Evolutionary conservation across 2,113 vertebrate species (phyloP).

Genomic region (Rhinogobius similis): DNA sequence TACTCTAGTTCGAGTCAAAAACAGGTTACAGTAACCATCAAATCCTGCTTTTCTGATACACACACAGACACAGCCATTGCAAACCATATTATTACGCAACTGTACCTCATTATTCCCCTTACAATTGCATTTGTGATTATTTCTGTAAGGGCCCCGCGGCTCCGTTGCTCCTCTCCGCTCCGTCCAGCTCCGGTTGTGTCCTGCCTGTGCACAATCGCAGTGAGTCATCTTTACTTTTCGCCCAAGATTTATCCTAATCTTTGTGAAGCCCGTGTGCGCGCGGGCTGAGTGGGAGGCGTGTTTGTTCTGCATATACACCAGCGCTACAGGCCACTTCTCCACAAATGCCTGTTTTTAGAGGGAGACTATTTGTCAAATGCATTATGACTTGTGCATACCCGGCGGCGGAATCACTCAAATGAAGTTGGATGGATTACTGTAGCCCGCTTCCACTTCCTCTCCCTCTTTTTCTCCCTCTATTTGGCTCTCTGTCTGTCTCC

Average conservation of each 20-base stretch:
- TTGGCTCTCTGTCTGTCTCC: background rate
- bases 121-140: conserved; percentile 54
- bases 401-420: conserved; percentile 75
- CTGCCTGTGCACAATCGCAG: conserved; percentile 68
- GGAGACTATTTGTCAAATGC: conserved; percentile 82
- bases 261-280: conserved; percentile 72
- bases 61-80: conserved; percentile 4
- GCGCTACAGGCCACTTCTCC: conserved; percentile 80
- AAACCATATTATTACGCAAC: conserved; percentile 24
- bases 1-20: background rate
- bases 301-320: conserved; percentile 77
- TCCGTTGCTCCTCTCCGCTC: conserved; percentile 50
- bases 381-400: conserved; percentile 81
- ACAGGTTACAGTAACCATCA: too few species aligned
- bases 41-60: too few species aligned
- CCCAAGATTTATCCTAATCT: conserved; percentile 75
- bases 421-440: conserved; percentile 80
- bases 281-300: conserved; percentile 78
- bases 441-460: conserved; percentile 69
- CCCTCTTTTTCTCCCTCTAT: conserved; percentile 39
- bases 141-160: conserved; percentile 54
- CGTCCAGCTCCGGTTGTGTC: conserved; percentile 67
- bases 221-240: conserved; percentile 75
- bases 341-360: conserved; percentile 79
- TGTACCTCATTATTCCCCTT: conserved; percentile 36